phyloP scores from a whole-genome alignment of 2,888 invertebrate genomes.

The Shargacucullia verbasci region DNA sequence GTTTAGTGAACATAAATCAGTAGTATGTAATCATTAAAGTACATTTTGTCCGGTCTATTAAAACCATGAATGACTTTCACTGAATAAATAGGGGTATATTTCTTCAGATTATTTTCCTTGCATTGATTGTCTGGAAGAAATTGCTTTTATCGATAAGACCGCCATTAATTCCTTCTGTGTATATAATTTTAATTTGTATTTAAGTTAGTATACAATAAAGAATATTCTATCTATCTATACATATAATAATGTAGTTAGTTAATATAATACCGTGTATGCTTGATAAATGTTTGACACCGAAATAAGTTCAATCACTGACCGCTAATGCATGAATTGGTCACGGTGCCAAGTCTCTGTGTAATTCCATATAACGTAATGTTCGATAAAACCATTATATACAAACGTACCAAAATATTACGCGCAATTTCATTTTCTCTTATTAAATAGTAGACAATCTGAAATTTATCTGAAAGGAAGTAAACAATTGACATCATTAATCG shows the following conservation, averaged over 20 bases:
- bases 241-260: neutral
- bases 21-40: no score
- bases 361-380: slow-evolving; percentile 11
- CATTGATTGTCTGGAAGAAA: no score
- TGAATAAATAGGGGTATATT: neutral
- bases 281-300: slow-evolving; percentile 2
- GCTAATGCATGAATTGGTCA: slow-evolving; percentile 35
- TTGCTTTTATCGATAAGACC: no score
- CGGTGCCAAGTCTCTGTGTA: slow-evolving; percentile 29
- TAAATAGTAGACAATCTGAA: slow-evolving; percentile 5
- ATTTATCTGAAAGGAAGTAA: slow-evolving; percentile 27
- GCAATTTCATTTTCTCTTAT: slow-evolving; percentile 1
- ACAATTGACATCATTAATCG: slow-evolving; percentile 38
- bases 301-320: slow-evolving; percentile 5
- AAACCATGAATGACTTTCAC: neutral
- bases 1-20: no score
- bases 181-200: no score
- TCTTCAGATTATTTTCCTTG: no score
- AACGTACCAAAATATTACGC: no score
- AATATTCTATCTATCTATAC: no score
- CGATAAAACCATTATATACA: slow-evolving; percentile 1
- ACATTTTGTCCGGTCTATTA: no score
- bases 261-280: slow-evolving; percentile 6
- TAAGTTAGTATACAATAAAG: no score
- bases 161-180: no score